A percentile compares a stretch with the other conserved stretches of the same genome.
These are phyloP conservation scores for Hypomecis punctinalis DNA, from an alignment of 2,888 invertebrate genomes.

Conservation along the genomic window DNA sequence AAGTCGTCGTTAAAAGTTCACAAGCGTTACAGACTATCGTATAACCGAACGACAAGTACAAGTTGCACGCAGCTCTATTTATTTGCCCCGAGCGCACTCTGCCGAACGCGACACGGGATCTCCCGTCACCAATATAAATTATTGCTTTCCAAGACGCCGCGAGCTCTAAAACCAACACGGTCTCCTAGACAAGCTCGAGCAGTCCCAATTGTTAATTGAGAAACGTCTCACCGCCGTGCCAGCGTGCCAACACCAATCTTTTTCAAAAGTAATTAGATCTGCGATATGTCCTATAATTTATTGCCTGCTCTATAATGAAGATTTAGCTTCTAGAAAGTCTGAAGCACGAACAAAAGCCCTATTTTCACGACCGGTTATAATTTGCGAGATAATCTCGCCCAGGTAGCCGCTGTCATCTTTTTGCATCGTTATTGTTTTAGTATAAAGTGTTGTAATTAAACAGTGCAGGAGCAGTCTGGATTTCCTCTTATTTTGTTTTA, in stretches of 20 bases:
- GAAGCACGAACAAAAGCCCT: conserved; percentile 63
- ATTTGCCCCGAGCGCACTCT: conserved; percentile 65
- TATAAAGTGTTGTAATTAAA: conserved; percentile 42
- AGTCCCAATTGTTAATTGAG: conserved; percentile 37
- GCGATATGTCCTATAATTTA: conserved; percentile 72
- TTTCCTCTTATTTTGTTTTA: conserved; percentile 36
- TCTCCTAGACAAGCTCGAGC: conserved; percentile 26
- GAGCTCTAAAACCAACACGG: conserved; percentile 36
- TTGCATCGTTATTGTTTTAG: conserved; percentile 47
- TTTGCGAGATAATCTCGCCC: conserved; percentile 69
- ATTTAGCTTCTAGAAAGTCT: conserved; percentile 69
- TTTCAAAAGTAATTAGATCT: conserved; percentile 62
- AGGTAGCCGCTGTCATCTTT: conserved; percentile 68
- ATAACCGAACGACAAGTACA: conserved; percentile 58
- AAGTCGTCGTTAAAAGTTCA: conserved; percentile 30
- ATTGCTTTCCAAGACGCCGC: conserved; percentile 57
- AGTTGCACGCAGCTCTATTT: conserved; percentile 64
- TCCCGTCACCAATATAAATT: conserved; percentile 70
- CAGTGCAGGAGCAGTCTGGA: conserved; percentile 26
- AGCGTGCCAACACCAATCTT: conserved; percentile 37
- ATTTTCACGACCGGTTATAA: conserved; percentile 66
- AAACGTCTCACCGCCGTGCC: conserved; percentile 36
- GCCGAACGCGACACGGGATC: conserved; percentile 65
- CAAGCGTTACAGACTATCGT: conserved; percentile 62
- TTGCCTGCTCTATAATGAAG: conserved; percentile 73